Conservation (phyloP, 2,888 invertebrate genomes). For the Carcina quercana region DNA sequence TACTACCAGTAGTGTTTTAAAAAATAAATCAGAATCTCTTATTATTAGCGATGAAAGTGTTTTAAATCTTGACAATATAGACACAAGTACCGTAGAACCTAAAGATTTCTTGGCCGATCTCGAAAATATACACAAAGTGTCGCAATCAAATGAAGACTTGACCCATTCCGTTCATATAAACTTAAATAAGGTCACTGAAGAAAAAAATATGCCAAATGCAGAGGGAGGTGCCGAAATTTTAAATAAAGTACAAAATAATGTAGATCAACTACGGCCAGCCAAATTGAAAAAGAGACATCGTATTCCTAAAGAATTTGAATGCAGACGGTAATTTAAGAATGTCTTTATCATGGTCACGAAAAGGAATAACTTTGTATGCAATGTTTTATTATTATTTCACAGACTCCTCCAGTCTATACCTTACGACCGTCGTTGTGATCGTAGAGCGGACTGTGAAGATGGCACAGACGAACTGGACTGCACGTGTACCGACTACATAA, state of each 20-base stretch:
- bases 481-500: slow-evolving; percentile 80
- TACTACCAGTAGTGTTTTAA: slow-evolving; percentile 7
- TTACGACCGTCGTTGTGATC: slow-evolving; percentile 77
- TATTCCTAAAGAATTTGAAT: slow-evolving; percentile 49
- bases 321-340: slow-evolving; percentile 64
- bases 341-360: too few relatives aligned
- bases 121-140: not conserved
- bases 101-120: not conserved
- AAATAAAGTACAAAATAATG: slow-evolving; percentile 34
- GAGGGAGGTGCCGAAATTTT: slow-evolving; percentile 22
- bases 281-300: slow-evolving; percentile 42
- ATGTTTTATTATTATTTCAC: too few relatives aligned
- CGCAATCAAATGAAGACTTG: not conserved
- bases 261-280: slow-evolving; percentile 41
- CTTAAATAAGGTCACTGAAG: too few relatives aligned
- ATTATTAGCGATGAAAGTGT: too few relatives aligned
- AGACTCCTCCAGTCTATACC: slow-evolving; percentile 81
- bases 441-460: slow-evolving; percentile 85
- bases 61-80: too few relatives aligned
- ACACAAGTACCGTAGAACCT: too few relatives aligned
- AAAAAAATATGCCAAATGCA: slow-evolving; percentile 26
- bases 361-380: too few relatives aligned
- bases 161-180: too few relatives aligned
- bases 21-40: too few relatives aligned
- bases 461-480: slow-evolving; percentile 86